Percentiles rank a stretch among this genome's conserved stretches.
Evolutionary conservation across 2,113 vertebrate genomes (phyloP).

Genomic region (Pygoscelis adeliae): DNA sequence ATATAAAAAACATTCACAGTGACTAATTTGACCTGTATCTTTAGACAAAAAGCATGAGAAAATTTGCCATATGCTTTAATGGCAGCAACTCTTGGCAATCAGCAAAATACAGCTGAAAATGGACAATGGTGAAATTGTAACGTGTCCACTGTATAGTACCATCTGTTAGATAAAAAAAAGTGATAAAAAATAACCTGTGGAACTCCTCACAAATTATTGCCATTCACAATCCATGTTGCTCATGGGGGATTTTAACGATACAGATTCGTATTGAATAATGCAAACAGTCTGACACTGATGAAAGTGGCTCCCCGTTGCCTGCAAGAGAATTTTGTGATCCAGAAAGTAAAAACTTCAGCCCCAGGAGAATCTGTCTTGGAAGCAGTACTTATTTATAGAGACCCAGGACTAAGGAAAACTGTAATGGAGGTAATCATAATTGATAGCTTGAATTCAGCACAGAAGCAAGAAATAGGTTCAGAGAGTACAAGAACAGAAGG

Average conservation of each 20-base stretch:
- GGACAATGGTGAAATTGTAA: background rate
- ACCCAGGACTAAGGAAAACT: background rate
- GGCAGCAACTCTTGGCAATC: background rate
- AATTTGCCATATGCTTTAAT: background rate
- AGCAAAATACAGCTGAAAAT: background rate
- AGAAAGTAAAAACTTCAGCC: background rate
- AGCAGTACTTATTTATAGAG: background rate
- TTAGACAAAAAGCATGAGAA: background rate
- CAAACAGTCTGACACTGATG: background rate
- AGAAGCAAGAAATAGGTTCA: background rate
- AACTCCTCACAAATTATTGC: background rate
- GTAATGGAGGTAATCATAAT: background rate
- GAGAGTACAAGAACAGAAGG: background rate
- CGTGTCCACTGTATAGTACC: background rate
- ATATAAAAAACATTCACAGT: background rate
- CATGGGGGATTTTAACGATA: background rate
- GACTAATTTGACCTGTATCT: background rate
- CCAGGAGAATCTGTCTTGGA: background rate
- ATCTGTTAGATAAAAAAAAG: background rate
- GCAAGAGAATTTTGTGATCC: background rate
- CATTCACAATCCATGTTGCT: background rate
- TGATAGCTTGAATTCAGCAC: background rate
- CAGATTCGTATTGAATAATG: background rate
- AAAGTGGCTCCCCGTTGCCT: background rate
- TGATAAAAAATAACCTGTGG: background rate